These are phyloP conservation scores for Phylloscopus trochilus DNA, from an alignment of 2,113 vertebrate species.

Conservation along the genomic window DNA sequence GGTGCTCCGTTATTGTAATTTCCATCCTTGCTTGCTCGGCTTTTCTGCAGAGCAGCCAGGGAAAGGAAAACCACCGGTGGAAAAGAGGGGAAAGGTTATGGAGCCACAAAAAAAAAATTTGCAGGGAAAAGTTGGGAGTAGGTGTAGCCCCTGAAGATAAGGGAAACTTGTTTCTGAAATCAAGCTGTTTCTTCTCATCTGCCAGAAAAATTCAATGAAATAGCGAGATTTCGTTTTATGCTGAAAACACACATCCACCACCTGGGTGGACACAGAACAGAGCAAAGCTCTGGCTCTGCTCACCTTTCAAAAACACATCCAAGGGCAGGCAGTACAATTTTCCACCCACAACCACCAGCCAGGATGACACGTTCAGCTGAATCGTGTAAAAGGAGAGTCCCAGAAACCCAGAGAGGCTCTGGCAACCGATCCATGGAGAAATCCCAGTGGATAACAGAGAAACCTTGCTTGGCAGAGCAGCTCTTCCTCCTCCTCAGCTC, in stretches of 20 bases:
- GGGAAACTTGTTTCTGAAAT: background rate
- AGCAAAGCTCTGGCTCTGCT: background rate
- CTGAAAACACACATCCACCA: background rate
- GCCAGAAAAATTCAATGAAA: background rate
- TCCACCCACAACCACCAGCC: background rate
- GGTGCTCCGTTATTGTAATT: background rate
- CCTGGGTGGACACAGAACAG: background rate
- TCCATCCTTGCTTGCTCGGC: background rate
- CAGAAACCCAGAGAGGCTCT: background rate
- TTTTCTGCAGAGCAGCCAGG: background rate
- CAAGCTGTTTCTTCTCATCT: background rate
- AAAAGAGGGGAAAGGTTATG: background rate
- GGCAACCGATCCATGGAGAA: background rate
- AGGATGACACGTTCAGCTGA: conserved; percentile 4
- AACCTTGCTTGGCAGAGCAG: background rate
- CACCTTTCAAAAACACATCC: background rate
- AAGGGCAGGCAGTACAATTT: conserved; percentile 6
- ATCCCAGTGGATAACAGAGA: background rate
- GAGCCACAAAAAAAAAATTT: background rate
- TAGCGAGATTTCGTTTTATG: background rate
- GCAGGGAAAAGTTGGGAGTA: background rate
- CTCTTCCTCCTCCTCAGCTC: background rate
- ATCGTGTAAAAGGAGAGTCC: conserved; percentile 21
- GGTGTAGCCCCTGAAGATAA: background rate
- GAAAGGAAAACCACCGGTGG: background rate